These are phyloP conservation scores for Epinephelus awoara DNA, from an alignment of 2,797 vertebrate genomes.

Conservation along the genomic window DNA sequence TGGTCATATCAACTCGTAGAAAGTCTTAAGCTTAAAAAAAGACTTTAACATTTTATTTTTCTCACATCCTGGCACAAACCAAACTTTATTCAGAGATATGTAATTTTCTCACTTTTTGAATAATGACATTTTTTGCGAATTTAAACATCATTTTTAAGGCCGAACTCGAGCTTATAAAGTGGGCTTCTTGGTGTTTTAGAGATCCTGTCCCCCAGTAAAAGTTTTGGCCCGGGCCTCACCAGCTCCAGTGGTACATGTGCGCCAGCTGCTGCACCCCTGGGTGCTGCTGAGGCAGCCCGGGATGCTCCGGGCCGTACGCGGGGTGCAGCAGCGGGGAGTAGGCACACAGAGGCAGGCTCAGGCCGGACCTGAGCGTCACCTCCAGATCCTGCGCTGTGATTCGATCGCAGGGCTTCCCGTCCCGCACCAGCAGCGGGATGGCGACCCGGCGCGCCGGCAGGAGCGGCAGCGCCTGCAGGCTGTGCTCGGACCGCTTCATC, in stretches of 20 bases:
- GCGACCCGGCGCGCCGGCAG: conserved; percentile 87
- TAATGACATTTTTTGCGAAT: neutral
- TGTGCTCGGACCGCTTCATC: conserved; percentile 92
- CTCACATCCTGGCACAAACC: neutral
- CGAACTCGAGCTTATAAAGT: neutral
- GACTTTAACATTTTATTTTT: neutral
- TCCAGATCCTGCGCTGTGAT: conserved; percentile 90
- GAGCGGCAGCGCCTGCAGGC: conserved; percentile 89
- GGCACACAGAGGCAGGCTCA: conserved; percentile 70
- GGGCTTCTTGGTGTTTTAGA: neutral
- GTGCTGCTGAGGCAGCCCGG: conserved; percentile 78
- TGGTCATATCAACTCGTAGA: neutral
- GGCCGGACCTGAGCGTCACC: conserved; percentile 87
- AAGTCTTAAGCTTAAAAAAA: neutral
- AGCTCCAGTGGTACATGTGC: conserved; percentile 93
- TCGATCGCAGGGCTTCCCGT: conserved; percentile 89
- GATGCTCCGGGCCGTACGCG: conserved; percentile 85
- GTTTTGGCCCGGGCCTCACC: conserved; percentile 81
- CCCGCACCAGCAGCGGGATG: conserved; percentile 90
- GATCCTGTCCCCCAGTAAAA: neutral
- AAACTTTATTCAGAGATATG: neutral
- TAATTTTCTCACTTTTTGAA: neutral
- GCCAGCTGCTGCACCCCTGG: conserved; percentile 89
- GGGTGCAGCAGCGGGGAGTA: conserved; percentile 77
- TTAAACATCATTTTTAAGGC: neutral